These are phyloP conservation scores for Amblyornis subalaris DNA, from an alignment of 2,113 vertebrate genomes.

Conservation along the genomic window DNA sequence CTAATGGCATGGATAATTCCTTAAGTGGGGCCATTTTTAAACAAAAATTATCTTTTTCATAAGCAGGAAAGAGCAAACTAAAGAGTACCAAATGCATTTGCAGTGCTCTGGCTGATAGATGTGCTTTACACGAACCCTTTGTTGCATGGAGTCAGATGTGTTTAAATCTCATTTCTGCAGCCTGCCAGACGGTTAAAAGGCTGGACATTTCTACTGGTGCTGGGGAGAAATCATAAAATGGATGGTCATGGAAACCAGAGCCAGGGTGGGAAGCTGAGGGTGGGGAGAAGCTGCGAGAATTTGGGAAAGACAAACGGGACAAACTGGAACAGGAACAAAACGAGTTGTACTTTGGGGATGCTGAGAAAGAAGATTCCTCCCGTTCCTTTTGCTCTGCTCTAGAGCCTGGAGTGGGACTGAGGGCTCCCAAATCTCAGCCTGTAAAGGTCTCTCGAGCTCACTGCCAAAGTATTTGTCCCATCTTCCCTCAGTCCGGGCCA, in stretches of 20 bases:
- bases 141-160: slow-evolving; percentile 14
- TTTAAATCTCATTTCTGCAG: slow-evolving; percentile 29
- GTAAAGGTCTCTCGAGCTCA: background rate
- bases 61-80: slow-evolving; percentile 34
- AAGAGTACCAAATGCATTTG: slow-evolving; percentile 53
- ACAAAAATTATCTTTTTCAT: slow-evolving; percentile 63
- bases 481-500: background rate
- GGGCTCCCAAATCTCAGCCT: background rate
- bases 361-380: background rate
- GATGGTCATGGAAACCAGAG: background rate
- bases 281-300: background rate
- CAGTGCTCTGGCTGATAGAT: background rate
- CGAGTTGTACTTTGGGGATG: background rate
- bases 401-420: background rate
- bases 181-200: background rate
- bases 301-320: background rate
- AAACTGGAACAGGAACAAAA: background rate
- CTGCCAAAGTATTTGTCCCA: background rate
- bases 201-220: background rate
- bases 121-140: slow-evolving; percentile 15
- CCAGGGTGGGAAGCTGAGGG: background rate
- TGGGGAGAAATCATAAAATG: background rate
- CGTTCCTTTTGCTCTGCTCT: background rate
- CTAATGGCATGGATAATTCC: slow-evolving; percentile 60
- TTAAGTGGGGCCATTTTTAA: slow-evolving; percentile 59